phyloP scores from a whole-genome alignment of 2,888 invertebrate genomes.

The Parthenolecanium corni region DNA sequence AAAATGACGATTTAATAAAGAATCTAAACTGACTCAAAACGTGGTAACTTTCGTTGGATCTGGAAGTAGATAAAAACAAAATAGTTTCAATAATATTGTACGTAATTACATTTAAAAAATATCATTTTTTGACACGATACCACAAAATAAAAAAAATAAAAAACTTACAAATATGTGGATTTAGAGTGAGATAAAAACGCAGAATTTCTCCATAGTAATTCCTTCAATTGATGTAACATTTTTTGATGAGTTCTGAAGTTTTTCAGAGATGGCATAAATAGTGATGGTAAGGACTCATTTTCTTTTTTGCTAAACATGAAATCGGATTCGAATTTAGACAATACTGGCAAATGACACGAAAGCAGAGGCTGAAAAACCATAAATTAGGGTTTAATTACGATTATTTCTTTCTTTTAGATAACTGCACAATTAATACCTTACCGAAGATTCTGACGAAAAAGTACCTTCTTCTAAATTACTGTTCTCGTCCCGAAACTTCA shows the following conservation, averaged over 20 bases:
- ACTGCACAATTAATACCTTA: too few species aligned
- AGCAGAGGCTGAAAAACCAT: background rate
- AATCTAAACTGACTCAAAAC: background rate
- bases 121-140: too few species aligned
- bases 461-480: background rate
- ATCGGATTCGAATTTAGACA: background rate
- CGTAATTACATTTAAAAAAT: too few species aligned
- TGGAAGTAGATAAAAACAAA: too few species aligned
- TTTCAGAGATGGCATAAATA: constrained; percentile 12
- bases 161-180: constrained; percentile 15
- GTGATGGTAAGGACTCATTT: background rate
- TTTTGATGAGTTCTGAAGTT: constrained; percentile 10
- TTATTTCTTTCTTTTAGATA: too few species aligned
- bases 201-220: constrained; percentile 21
- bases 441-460: background rate
- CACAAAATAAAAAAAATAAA: too few species aligned
- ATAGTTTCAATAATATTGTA: too few species aligned
- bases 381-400: background rate
- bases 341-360: constrained; percentile 13
- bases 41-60: background rate
- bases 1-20: background rate
- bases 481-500: background rate
- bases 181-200: constrained; percentile 1
- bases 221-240: constrained; percentile 18
- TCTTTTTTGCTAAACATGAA: constrained; percentile 1